Evolutionary conservation across 1,140 invertebrate genomes (phyloP).

Genomic region (Alviniconcha marisindica): DNA sequence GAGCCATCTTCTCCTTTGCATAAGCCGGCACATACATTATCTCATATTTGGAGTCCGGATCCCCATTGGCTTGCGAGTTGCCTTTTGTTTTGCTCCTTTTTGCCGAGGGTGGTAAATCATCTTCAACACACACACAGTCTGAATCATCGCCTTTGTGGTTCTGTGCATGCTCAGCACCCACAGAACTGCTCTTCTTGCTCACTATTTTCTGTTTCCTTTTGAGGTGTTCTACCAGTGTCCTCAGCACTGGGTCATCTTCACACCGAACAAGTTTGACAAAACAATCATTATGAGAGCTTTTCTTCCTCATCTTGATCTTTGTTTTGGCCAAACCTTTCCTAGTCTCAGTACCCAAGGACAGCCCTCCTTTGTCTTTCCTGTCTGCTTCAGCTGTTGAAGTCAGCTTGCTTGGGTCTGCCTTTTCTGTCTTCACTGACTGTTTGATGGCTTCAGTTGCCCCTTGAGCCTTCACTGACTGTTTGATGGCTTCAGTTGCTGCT

Average conservation of each 20-base stretch:
- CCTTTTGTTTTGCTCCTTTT: too few species aligned
- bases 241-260: background rate
- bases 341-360: background rate
- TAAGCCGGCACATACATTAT: background rate
- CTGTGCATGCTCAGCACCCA: too few species aligned
- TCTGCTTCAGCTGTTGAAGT: background rate
- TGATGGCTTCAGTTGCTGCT: too few species aligned
- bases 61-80: too few species aligned
- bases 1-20: background rate
- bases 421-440: background rate
- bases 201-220: background rate
- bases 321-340: background rate
- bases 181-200: too few species aligned
- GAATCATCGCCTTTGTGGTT: too few species aligned
- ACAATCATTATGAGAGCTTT: background rate
- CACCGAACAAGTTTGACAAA: constrained; percentile 14
- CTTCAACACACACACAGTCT: too few species aligned
- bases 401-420: background rate
- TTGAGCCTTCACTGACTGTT: too few species aligned
- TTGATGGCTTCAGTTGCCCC: background rate
- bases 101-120: too few species aligned
- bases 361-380: background rate
- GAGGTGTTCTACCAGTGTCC: background rate
- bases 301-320: too few species aligned
- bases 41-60: background rate